Evolutionary conservation across 1,140 invertebrate species (phyloP), one percentile per base, ranked within the genome.

Genomic region (Camponotus pennsylvanicus): DNA sequence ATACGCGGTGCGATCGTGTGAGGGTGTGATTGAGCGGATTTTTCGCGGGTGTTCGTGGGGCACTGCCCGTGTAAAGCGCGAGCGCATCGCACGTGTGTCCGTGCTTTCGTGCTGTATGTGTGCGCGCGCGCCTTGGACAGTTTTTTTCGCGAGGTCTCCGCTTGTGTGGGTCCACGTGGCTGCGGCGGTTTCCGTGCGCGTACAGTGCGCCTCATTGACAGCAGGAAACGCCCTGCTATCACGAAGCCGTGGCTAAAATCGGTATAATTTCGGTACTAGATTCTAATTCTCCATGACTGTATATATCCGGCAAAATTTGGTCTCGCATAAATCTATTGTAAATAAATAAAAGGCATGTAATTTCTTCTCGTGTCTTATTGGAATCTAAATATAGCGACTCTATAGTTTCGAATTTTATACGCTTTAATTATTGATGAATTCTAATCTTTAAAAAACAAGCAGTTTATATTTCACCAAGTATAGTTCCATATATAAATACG

Each of bases 11-110:
- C 21, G 75, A 40, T 40, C 76, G 85, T 71, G 70, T 71, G 66
- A 66, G 87, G 40, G 77, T 63, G 70, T 86, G 82, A 86, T 88
- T 85, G 89, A 90, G 89, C 88, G 86, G 86, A 90, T 88, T 90
- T 90, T 90, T 90, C 86, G 88, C 89, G 89, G 73, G 83, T 91
- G 83, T 82, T 80, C 67, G 89, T 90, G 55, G 32, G 80, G 69
- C 61, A 86, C 66, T 63, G 70, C 55, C 63, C 69, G 79, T 75
- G 27, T 83, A 42, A 61, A 69, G 67, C 88, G 34, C 55, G 52
- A 45, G 40, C 55, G 82, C 77, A 15, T 78, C 18, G 49, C 69
- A 59, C 37, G 32, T 64, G 37, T 77, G 70, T 63, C 5, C 40
- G 40, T n/a, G 37, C 63, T 21, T 42, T 37, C 80, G 64, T 21